Evolutionary conservation across 64 coral and sea anemone genomes (phyloP).

Genomic region (Actinia tenebrosa): DNA sequence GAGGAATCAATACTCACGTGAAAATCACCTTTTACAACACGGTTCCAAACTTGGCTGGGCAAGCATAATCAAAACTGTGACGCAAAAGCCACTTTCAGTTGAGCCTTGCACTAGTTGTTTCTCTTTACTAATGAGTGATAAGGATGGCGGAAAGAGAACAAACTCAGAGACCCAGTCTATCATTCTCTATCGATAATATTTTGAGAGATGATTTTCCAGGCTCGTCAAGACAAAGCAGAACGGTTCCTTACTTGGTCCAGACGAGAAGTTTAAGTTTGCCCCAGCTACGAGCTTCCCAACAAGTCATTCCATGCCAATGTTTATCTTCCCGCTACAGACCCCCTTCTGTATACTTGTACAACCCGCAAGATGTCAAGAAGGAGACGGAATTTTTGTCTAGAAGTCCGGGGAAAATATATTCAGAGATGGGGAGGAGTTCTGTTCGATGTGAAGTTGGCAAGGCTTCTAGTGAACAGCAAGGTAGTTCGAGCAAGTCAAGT

Average conservation of each 20-base stretch:
- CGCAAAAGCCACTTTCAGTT: conserved; percentile 22
- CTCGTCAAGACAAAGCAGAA: background rate
- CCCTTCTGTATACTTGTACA: background rate
- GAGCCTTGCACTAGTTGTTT: background rate
- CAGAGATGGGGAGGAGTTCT: background rate
- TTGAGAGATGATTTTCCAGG: conserved; percentile 30
- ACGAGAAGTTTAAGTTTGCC: background rate
- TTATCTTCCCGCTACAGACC: background rate
- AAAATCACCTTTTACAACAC: background rate
- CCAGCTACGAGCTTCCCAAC: background rate
- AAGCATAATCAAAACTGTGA: conserved; percentile 26
- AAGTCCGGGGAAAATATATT: background rate
- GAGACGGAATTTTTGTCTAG: background rate
- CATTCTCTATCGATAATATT: conserved; percentile 25
- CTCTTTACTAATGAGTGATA: conserved; percentile 11
- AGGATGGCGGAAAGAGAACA: conserved; percentile 25
- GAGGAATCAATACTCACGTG: background rate
- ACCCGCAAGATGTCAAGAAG: background rate
- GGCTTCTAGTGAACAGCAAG: background rate
- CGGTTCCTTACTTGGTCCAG: background rate
- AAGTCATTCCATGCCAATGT: background rate
- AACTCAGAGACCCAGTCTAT: background rate
- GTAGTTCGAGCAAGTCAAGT: background rate
- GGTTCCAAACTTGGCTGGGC: background rate
- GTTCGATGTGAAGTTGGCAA: background rate